Percentiles rank a stretch among this genome's conserved stretches.
These are phyloP conservation scores for Sinocyclocheilus maitianheensis DNA, from an alignment of 2,113 vertebrate species.

Conservation along the genomic window DNA sequence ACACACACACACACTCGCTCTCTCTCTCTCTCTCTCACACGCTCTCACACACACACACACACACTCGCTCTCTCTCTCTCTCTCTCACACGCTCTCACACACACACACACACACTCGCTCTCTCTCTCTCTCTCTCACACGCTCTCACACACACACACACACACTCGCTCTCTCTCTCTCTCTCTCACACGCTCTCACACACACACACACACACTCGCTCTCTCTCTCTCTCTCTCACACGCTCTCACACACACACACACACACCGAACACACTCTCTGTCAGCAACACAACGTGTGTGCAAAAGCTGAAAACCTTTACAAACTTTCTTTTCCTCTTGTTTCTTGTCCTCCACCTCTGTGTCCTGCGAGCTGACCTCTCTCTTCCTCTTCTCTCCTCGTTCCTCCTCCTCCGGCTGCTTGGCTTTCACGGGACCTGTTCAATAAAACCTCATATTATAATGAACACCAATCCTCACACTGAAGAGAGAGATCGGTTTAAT, in stretches of 20 bases:
- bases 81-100: not conserved
- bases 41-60: too few species aligned
- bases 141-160: constrained; percentile 46
- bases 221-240: not conserved
- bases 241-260: constrained; percentile 40
- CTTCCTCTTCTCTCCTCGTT: constrained; percentile 81
- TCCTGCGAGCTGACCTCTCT: constrained; percentile 68
- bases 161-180: not conserved
- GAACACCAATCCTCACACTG: not conserved
- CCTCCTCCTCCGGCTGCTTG: constrained; percentile 37
- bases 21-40: too few species aligned
- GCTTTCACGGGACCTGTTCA: constrained; percentile 28
- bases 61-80: too few species aligned
- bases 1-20: constrained; percentile 18
- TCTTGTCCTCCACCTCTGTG: constrained; percentile 73
- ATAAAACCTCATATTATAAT: not conserved
- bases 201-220: not conserved
- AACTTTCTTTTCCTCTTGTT: constrained; percentile 92
- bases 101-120: constrained; percentile 15
- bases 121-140: too few species aligned
- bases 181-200: not conserved
- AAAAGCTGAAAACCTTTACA: constrained; percentile 98
- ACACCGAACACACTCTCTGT: constrained; percentile 14
- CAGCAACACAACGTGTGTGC: constrained; percentile 58
- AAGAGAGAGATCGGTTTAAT: not conserved